A percentile compares a stretch with the other conserved stretches of the same genome.
These are phyloP conservation scores for Aspidapion aeneum DNA, from an alignment of 2,888 invertebrate genomes.

Conservation along the genomic window DNA sequence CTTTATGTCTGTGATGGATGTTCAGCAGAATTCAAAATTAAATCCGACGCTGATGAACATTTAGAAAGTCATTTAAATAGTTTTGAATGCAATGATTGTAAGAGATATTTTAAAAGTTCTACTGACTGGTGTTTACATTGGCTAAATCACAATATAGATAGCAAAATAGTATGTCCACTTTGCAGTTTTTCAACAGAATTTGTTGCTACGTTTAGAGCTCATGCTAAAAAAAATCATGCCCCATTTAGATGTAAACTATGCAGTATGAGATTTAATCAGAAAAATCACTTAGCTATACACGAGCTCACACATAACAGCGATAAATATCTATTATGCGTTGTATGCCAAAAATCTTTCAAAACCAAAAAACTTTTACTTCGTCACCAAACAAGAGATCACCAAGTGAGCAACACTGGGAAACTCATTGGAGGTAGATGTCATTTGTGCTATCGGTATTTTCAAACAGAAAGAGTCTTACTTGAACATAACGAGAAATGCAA, in stretches of 20 bases:
- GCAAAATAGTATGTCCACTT: not conserved
- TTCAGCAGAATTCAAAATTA: not conserved
- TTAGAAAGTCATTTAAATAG: not conserved
- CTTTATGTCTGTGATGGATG: not conserved
- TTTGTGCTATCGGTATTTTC: slow-evolving; percentile 38
- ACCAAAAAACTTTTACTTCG: not conserved
- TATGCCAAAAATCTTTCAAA: not conserved
- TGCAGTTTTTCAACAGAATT: not conserved
- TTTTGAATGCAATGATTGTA: not conserved
- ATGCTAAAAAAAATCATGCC: not conserved
- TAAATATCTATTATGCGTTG: not conserved
- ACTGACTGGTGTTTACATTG: not conserved
- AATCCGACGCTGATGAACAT: not conserved
- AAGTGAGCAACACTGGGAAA: slow-evolving; percentile 45
- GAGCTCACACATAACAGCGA: not conserved
- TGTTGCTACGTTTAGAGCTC: not conserved
- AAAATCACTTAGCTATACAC: not conserved
- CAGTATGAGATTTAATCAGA: not conserved
- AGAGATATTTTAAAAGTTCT: not conserved
- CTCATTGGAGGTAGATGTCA: slow-evolving; percentile 45
- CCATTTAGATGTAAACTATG: not conserved
- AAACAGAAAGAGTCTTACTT: slow-evolving; percentile 42
- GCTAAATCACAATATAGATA: not conserved
- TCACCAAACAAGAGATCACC: slow-evolving; percentile 46
- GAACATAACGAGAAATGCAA: slow-evolving; percentile 47